These are phyloP conservation scores for Octodon degus DNA, from an alignment of 2,113 vertebrate species.

Conservation along the genomic window DNA sequence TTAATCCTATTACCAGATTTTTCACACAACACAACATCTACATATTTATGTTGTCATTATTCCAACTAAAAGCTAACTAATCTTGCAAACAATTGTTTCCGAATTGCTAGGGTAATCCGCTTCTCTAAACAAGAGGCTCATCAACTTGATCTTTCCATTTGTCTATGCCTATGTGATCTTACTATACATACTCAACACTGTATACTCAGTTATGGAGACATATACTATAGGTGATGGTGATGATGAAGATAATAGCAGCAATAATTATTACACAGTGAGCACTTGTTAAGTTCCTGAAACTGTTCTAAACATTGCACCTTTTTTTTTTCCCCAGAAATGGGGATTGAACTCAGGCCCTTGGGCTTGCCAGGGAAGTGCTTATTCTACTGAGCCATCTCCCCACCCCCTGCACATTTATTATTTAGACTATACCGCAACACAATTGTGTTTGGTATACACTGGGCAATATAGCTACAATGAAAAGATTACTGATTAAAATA, in stretches of 20 bases:
- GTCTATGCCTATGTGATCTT: not conserved
- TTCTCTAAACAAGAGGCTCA: not conserved
- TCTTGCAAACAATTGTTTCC: slow-evolving; percentile 41
- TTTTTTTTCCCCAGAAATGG: not conserved
- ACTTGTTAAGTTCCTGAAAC: not conserved
- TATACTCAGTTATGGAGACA: not conserved
- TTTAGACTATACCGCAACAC: not conserved
- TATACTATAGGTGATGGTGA: not conserved
- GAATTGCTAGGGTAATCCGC: not conserved
- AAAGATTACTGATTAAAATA: slow-evolving; percentile 47
- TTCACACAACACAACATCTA: slow-evolving; percentile 10
- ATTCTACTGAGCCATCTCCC: too few relatives aligned
- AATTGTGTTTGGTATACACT: not conserved
- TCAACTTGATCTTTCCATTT: not conserved
- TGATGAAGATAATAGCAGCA: not conserved
- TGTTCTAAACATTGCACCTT: not conserved
- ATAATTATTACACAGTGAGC: not conserved
- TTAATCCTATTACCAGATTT: not conserved
- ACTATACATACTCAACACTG: not conserved
- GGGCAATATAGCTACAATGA: not conserved
- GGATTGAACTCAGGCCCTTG: too few relatives aligned
- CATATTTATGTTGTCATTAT: not conserved
- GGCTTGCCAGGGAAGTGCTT: too few relatives aligned
- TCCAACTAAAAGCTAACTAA: slow-evolving; percentile 48
- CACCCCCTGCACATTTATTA: not conserved